Evolutionary conservation across 2,888 invertebrate species (phyloP), one percentile per base, ranked within the genome.

Genomic region (Pterostichus niger): DNA sequence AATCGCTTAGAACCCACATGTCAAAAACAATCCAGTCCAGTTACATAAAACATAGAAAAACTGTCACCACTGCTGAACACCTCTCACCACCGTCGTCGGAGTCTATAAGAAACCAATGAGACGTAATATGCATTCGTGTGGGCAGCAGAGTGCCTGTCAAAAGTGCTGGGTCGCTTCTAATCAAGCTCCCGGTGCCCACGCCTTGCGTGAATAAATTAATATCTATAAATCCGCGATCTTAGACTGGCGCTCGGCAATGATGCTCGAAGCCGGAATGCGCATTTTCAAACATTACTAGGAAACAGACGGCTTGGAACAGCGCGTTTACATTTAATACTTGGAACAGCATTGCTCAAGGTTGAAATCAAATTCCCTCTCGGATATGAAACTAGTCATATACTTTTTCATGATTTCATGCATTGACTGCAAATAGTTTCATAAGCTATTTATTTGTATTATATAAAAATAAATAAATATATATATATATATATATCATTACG

Each of bases 101-200:
- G 31, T 11, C 24, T 49, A 49, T 49, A 49, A 33, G 64, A 13
- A 64, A 33, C n/a, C 33, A 33, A 33, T 33, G 35, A 64, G 33
- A 64, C 64, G 64, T 33, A 33, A 71, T 17, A 40, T 71, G 68
- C 68, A 44, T 44, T 71, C 17, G 68, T 15, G 68, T 71, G 68
- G 68, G 68, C 44, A 71, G 64, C 15, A 56, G 31, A 64, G 40
- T 13, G 40, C 40, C 44, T 44, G 68, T 71, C 68, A 71, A 71
- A 71, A 44, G 15, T 44, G 68, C 40, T 71, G 15, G 17, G 7
- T 17, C 68, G 44, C 44, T 71, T 71, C 68, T 44, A 71, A 71
- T 71, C 68, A 71, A 71, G 68, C 68, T 71, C 40, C 68, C 40
- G 44, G 44, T 13, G 56, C 68, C 68, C 68, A 71, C 68, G 68